Percentiles rank a stretch among this genome's conserved stretches.
These are phyloP conservation scores for Microcebus griseorufus DNA, from an alignment of 2,113 vertebrate species.

Conservation along the genomic window DNA sequence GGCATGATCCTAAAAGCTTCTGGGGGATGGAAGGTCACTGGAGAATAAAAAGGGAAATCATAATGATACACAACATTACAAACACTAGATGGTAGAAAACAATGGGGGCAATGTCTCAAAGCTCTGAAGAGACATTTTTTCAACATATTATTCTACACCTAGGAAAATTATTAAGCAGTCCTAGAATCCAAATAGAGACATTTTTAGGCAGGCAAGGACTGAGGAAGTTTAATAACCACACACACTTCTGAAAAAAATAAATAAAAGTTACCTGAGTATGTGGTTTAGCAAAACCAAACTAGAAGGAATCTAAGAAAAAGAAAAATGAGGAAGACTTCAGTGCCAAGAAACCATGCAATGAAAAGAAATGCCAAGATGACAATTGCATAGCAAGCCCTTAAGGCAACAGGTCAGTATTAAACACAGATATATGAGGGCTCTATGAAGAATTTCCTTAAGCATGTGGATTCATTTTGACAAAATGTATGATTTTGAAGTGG, in stretches of 20 bases:
- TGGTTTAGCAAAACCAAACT: neutral
- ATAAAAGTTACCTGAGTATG: neutral
- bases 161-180: neutral
- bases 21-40: neutral
- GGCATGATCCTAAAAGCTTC: neutral
- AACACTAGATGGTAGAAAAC: neutral
- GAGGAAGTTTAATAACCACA: slow-evolving; percentile 31
- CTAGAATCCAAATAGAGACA: neutral
- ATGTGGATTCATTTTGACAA: slow-evolving; percentile 24
- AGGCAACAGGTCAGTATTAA: neutral
- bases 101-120: neutral
- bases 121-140: neutral
- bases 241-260: neutral
- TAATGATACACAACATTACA: neutral
- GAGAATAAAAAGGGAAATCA: neutral
- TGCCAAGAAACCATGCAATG: neutral
- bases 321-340: slow-evolving; percentile 3
- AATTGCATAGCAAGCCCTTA: neutral
- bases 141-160: neutral
- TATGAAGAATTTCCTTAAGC: slow-evolving; percentile 1
- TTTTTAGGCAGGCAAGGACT: neutral
- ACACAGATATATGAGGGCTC: neutral
- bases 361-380: slow-evolving; percentile 39
- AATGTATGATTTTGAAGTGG: neutral
- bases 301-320: slow-evolving; percentile 9